Conservation (phyloP, 2,888 invertebrate species). For the Polymixis flavicincta region DNA sequence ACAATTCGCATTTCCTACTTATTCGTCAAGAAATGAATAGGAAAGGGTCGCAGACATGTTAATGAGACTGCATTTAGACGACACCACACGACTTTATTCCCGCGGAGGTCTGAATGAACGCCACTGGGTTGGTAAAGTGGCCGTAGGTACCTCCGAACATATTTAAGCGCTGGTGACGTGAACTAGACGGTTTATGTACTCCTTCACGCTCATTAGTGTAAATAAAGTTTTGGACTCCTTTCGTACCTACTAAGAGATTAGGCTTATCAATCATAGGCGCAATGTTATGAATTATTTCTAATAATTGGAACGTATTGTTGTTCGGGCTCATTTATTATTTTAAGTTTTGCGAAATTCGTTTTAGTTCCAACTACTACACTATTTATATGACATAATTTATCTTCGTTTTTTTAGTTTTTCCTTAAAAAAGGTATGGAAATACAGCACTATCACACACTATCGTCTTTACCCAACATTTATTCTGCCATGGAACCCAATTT, state of each 20-base stretch:
- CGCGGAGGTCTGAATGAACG: conserved; percentile 58
- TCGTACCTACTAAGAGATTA: conserved; percentile 20
- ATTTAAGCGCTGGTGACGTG: conserved; percentile 34
- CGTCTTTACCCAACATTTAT: no score
- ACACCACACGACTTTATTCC: conserved; percentile 50
- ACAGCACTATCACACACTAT: not conserved
- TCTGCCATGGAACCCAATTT: not conserved
- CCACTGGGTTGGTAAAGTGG: conserved; percentile 56
- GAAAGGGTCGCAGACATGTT: conserved; percentile 53
- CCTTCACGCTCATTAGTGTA: conserved; percentile 56
- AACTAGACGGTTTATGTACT: conserved; percentile 39
- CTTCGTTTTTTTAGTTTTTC: not conserved
- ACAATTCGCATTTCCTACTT: conserved; percentile 41
- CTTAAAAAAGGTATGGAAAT: not conserved
- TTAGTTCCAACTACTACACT: not conserved
- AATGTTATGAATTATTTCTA: conserved; percentile 17
- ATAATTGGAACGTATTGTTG: conserved; percentile 10
- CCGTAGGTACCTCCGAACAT: conserved; percentile 25
- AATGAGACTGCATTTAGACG: conserved; percentile 60
- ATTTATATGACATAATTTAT: no score
- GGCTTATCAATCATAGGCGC: conserved; percentile 12
- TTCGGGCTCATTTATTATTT: not conserved
- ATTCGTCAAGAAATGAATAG: conserved; percentile 31
- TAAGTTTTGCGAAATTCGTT: not conserved
- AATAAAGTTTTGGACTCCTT: conserved; percentile 37